Evolutionary conservation across 1,140 invertebrate species (phyloP), one percentile per base, ranked within the genome.

Genomic region (Drosophila tropicalis): DNA sequence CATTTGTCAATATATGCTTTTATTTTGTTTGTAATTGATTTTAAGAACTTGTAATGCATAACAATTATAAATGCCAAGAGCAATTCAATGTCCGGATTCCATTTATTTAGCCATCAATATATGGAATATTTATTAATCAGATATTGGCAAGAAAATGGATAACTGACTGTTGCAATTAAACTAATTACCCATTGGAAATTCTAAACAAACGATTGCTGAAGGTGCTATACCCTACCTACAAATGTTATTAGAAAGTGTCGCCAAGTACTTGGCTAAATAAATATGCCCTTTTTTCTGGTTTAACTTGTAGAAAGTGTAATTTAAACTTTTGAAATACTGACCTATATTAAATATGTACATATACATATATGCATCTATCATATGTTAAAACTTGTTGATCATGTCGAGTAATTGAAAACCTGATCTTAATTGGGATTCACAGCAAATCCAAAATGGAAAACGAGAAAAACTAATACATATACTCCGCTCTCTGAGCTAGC

Each of bases 341-440:
- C 5, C 36, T 13, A 39, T 39, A 39, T 39, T 5, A 29, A 6
- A 5, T 29, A 29, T 29, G 5, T 29, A 29, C 6, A 5, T 29
- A 29, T 0, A 5, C 5, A 29, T 5, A 3, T 12, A 39, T 15
- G n/a, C n/a, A 57, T 57, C 13, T 56, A 57, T 57, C n/a, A 12
- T 17, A 17, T 36, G 12, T 17, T 15, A 12, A 76, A 76, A 76
- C 76, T 55, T 47, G 66, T 60, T 75, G 55, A 76, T 29, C 41
- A 64, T 76, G 73, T n/a, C 25, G 72, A 57, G 0, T 44, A 32
- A n/a, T 32, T 13, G 5, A 29, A 47, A 19, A 47, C 41, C 22
- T 32, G 22, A 47, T 41, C 9, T 34, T 73, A 58, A 2, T 44
- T 44, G 40, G n/a, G 13, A 41, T 41, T 10, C 41, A 15, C n/a